Conservation (phyloP, 2,113 vertebrate genomes). For the Tyrannus savana region DNA sequence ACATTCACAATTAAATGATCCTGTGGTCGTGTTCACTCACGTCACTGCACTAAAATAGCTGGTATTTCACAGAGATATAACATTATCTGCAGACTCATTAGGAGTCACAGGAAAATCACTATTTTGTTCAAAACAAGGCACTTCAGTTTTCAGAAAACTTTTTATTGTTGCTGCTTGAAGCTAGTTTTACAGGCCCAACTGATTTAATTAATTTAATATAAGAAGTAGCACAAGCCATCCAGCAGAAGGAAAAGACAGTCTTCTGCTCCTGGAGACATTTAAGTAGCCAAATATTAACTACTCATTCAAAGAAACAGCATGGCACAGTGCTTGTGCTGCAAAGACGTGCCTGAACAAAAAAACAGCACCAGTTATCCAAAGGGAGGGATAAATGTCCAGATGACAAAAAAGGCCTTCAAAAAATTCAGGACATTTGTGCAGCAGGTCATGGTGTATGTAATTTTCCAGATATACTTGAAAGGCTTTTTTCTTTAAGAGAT, state of each 20-base stretch:
- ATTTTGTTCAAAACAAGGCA: neutral
- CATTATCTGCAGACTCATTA: neutral
- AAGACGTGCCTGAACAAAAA: neutral
- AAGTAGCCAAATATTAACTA: neutral
- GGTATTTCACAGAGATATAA: neutral
- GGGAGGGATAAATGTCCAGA: neutral
- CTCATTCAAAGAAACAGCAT: neutral
- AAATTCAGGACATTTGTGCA: neutral
- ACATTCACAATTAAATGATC: neutral
- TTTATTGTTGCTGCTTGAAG: neutral
- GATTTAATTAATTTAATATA: neutral
- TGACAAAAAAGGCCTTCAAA: neutral
- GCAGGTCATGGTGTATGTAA: rapidly evolving
- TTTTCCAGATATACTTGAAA: neutral
- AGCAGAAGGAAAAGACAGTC: neutral
- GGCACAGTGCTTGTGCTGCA: rapidly evolving
- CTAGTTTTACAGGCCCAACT: neutral
- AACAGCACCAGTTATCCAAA: neutral
- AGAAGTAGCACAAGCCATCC: neutral
- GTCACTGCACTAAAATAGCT: neutral
- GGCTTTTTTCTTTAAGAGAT: neutral
- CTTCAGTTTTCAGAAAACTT: neutral
- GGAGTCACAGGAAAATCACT: neutral
- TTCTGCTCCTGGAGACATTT: neutral
- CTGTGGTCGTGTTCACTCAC: rapidly evolving